phyloP scores from a whole-genome alignment of 2,888 invertebrate genomes.

The Dynastes maya region DNA sequence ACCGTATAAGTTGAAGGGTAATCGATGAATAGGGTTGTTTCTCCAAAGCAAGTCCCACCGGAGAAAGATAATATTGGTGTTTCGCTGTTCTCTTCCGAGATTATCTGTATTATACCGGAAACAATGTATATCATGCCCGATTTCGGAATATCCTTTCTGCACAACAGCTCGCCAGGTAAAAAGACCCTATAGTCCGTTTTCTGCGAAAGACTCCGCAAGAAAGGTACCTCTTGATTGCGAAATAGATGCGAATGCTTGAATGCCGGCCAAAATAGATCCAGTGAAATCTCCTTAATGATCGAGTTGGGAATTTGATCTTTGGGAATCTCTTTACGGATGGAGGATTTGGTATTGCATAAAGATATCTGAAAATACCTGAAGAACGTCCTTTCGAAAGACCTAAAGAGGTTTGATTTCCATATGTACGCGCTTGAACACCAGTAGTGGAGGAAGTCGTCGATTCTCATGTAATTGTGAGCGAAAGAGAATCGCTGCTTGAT shows the following conservation, averaged over 20 bases:
- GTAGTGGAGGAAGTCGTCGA: neutral
- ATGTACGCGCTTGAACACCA: neutral
- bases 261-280: conserved; percentile 56
- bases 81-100: conserved; percentile 60
- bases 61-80: conserved; percentile 58
- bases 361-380: conserved; percentile 16
- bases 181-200: conserved; percentile 52
- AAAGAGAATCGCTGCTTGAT: conserved; percentile 30
- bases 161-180: conserved; percentile 57
- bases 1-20: conserved; percentile 57
- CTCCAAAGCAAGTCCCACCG: conserved; percentile 59
- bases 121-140: conserved; percentile 57
- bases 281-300: conserved; percentile 51
- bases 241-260: conserved; percentile 59
- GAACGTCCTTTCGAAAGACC: conserved; percentile 28
- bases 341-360: conserved; percentile 44
- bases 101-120: conserved; percentile 57
- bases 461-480: conserved; percentile 25
- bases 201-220: conserved; percentile 54
- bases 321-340: conserved; percentile 6
- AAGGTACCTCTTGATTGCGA: conserved; percentile 53
- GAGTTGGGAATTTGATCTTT: conserved; percentile 53
- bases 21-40: conserved; percentile 54
- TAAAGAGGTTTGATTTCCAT: neutral
- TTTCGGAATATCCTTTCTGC: conserved; percentile 53